These are phyloP conservation scores for Ptilorrhoa leucosticta DNA, from an alignment of 2,113 vertebrate genomes.

Conservation along the genomic window DNA sequence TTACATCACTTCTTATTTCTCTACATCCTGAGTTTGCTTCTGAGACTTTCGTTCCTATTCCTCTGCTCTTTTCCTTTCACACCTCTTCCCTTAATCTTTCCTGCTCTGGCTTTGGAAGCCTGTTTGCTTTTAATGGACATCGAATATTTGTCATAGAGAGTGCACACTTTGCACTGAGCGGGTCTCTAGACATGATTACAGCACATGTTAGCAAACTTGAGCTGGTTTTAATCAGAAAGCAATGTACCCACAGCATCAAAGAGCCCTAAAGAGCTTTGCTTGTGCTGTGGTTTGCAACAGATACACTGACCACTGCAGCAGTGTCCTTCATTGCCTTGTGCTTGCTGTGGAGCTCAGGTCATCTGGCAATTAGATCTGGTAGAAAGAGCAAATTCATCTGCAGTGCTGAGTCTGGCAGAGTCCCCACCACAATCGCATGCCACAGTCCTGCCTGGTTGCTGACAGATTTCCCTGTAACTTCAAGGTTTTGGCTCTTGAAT, in stretches of 20 bases:
- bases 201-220: background rate
- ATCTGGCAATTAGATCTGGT: background rate
- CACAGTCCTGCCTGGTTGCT: background rate
- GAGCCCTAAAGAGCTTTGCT: background rate
- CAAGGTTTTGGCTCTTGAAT: background rate
- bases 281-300: background rate
- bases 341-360: background rate
- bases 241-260: background rate
- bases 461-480: background rate
- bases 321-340: background rate
- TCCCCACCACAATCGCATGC: background rate
- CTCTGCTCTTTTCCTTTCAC: slow-evolving; percentile 3
- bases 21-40: background rate
- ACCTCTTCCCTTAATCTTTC: slow-evolving; percentile 7
- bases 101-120: background rate
- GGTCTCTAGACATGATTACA: background rate
- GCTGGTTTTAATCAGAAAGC: slow-evolving; percentile 1
- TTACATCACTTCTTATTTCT: slow-evolving; percentile 41
- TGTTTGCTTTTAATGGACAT: background rate
- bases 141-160: background rate
- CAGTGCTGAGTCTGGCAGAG: background rate
- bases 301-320: background rate
- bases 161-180: background rate
- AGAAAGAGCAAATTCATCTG: background rate
- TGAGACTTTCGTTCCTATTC: background rate